phyloP scores from a whole-genome alignment of 2,797 vertebrate genomes.

The Parambassis ranga region DNA sequence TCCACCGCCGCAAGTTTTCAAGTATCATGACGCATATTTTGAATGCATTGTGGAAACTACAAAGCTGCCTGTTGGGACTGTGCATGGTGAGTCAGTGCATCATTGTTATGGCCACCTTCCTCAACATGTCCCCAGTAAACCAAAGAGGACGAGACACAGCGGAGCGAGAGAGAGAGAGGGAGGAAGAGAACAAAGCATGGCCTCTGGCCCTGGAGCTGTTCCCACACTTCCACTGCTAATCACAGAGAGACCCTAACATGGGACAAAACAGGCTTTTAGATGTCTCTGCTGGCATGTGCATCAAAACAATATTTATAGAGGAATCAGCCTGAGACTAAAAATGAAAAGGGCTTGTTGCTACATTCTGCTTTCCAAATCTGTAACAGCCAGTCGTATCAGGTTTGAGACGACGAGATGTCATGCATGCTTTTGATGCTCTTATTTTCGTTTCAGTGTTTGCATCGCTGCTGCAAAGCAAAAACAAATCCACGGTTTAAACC shows the following conservation, averaged over 20 bases:
- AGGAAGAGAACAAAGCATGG: constrained; percentile 63
- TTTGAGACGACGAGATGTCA: background rate
- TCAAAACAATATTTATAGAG: constrained; percentile 26
- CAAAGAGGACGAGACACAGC: constrained; percentile 16
- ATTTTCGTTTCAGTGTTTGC: background rate
- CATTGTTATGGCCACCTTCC: constrained; percentile 47
- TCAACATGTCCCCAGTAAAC: constrained; percentile 41
- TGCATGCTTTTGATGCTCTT: background rate
- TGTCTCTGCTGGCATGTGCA: constrained; percentile 17
- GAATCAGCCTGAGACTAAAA: background rate
- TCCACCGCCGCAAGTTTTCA: constrained; percentile 1
- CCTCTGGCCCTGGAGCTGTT: constrained; percentile 55
- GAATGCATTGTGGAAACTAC: constrained; percentile 28
- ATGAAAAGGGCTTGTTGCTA: background rate
- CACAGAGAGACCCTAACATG: constrained; percentile 14
- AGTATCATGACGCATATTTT: constrained; percentile 38
- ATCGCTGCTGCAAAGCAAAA: background rate
- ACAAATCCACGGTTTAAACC: background rate
- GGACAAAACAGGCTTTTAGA: constrained; percentile 8
- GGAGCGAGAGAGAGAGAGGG: too few relatives aligned
- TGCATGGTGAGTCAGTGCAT: constrained; percentile 43
- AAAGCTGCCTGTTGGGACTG: background rate
- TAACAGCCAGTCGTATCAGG: constrained; percentile 1
- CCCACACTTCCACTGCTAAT: constrained; percentile 52
- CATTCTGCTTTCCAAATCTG: background rate